Evolutionary conservation across 2,888 invertebrate genomes (phyloP), one percentile per base, ranked within the genome.

Genomic region (Cheilosia soror): DNA sequence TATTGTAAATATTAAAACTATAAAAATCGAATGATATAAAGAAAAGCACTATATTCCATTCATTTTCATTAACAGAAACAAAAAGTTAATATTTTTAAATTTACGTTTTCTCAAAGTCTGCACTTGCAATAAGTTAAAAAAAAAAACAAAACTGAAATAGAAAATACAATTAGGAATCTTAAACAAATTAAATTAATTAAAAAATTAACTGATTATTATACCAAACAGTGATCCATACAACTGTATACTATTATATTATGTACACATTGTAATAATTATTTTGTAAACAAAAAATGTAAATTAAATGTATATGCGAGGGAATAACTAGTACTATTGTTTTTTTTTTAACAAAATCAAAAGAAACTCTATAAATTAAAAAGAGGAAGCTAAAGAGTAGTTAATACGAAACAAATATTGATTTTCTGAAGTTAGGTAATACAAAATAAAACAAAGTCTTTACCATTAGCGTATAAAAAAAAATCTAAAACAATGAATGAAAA

Each of bases 151-250:
- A 73, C 44, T 73, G 37, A 51, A 63, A 71, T 31, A 15, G 31
- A 33, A 58, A 58, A 53, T 13, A 53, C 49, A 44, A 73, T 68
- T 76, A 76, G 66, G 77, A 78, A 55, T 51, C 53, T 79, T 37
- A 20, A 78, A 60, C 68, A 79, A 73, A 68, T 42, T 29, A 27
- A 60, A 69, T 58, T 5, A 31, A 53, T 62, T 15, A 53, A 40
- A 53, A 57, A 40, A 37, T 71, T 37, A 72, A 85, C 75, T 80
- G 84, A 85, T 69, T 62, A 81, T 25, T 71, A 76, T 77, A 85
- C 84, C 80, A 80, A 85, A 80, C 80, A 84, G 83, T 84, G 83
- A 84, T 84, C 83, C 83, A 76, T 76, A 84, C 65, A 79, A 80
- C 84, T 84, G 84, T 84, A 84, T 84, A 85, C 80, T 76, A 85